A percentile compares a stretch with the other conserved stretches of the same genome.
Conservation (phyloP, 2,797 vertebrate species). For the Lepilemur ruficaudatus region DNA sequence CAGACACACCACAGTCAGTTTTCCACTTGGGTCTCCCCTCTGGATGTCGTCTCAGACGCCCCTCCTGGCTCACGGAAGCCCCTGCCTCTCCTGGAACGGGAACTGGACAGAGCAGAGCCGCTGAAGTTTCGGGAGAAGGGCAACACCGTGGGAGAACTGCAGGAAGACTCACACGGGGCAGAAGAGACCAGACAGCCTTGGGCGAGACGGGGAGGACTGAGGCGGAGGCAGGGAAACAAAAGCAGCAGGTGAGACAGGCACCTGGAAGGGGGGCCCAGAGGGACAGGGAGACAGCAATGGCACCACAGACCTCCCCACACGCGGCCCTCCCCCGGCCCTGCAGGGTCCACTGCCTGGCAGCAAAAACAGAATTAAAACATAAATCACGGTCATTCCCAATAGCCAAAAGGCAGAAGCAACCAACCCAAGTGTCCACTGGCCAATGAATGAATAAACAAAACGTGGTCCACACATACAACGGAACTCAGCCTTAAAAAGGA, state of each 20-base stretch:
- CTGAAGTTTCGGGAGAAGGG: not conserved
- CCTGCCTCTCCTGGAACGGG: not conserved
- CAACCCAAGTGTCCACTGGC: not conserved
- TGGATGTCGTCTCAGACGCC: not conserved
- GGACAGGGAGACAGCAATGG: not conserved
- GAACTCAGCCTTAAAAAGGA: not conserved
- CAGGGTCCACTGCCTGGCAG: not conserved
- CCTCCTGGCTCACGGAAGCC: not conserved
- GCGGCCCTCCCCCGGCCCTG: not conserved
- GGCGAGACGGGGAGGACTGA: not conserved
- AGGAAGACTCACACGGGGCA: no score
- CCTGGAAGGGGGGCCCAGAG: no score
- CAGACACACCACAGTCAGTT: not conserved
- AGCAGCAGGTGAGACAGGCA: not conserved
- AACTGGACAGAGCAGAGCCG: not conserved
- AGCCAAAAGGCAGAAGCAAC: not conserved
- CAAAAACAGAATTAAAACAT: not conserved
- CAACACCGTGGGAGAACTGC: not conserved
- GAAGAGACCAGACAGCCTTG: not conserved
- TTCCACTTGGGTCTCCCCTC: not conserved
- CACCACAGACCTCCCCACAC: not conserved
- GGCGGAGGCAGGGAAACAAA: not conserved
- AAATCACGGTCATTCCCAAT: not conserved
- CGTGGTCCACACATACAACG: fast-evolving
- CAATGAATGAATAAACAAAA: not conserved